Evolutionary conservation across 92 coral and sea anemone species (phyloP).

Genomic region (Palythoa grandis): DNA sequence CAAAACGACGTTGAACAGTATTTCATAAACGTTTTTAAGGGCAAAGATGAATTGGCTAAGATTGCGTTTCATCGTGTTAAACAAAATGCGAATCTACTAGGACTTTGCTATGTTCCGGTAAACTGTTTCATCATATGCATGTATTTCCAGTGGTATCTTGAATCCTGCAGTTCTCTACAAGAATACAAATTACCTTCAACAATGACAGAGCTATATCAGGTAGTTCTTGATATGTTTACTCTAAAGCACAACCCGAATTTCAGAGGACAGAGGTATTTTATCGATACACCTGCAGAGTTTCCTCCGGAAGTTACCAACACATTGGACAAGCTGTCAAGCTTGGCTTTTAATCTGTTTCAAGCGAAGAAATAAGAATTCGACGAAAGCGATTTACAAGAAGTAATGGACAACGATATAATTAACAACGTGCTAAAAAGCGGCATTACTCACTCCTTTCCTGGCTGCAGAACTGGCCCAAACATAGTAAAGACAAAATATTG

Average conservation of each 20-base stretch:
- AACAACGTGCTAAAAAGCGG: neutral
- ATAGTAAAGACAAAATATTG: neutral
- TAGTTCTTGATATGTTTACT: slow-evolving; percentile 1
- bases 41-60: no score
- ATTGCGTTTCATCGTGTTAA: no score
- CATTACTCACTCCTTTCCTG: neutral
- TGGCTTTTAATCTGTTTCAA: neutral
- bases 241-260: neutral
- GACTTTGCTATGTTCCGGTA: no score
- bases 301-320: neutral
- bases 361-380: neutral
- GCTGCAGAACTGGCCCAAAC: neutral
- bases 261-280: neutral
- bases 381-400: neutral
- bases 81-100: no score
- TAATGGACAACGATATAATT: neutral
- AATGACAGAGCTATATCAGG: slow-evolving; percentile 12
- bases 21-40: no score
- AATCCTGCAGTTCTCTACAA: no score
- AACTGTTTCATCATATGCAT: no score
- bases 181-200: slow-evolving; percentile 1
- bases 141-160: no score
- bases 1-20: no score
- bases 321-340: neutral
- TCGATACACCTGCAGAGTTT: no score